Conservation (phyloP, 1,140 invertebrate species). For the Polypedilum pembai region DNA sequence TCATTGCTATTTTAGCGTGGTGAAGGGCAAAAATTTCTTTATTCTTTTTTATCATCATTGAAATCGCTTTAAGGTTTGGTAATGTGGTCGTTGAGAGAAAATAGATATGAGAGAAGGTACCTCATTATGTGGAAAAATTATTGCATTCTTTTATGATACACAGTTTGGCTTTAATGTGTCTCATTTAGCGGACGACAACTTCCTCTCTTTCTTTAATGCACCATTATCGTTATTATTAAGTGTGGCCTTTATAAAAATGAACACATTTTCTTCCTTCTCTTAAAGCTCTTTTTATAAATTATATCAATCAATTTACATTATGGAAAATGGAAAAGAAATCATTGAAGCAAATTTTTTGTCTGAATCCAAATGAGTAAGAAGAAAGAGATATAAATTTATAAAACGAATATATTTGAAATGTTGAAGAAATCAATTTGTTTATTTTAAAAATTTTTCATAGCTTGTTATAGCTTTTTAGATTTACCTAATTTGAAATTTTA, state of each 20-base stretch:
- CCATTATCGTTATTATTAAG: not conserved
- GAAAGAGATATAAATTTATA: not conserved
- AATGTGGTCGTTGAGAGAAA: not conserved
- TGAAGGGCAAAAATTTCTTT: not conserved
- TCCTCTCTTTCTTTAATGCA: not conserved
- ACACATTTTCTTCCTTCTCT: too few relatives aligned
- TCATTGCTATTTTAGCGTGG: too few relatives aligned
- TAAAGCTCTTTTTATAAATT: not conserved
- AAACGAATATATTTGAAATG: too few relatives aligned
- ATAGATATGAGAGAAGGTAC: not conserved
- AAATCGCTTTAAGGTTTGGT: not conserved
- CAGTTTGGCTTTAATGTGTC: slow-evolving; percentile 1
- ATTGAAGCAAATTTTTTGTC: not conserved
- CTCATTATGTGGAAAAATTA: not conserved
- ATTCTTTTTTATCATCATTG: not conserved
- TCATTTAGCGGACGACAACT: not conserved
- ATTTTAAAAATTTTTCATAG: too few relatives aligned
- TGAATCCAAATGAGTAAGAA: not conserved
- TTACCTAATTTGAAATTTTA: too few relatives aligned
- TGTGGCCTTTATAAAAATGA: not conserved
- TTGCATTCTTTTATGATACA: not conserved
- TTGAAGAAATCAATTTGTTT: too few relatives aligned
- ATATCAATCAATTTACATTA: slow-evolving; percentile 14
- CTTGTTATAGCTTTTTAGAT: too few relatives aligned
- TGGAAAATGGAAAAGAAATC: not conserved